Evolutionary conservation across 1,140 invertebrate species (phyloP), one percentile per base, ranked within the genome.

Genomic region (Eupristina koningsbergeri): DNA sequence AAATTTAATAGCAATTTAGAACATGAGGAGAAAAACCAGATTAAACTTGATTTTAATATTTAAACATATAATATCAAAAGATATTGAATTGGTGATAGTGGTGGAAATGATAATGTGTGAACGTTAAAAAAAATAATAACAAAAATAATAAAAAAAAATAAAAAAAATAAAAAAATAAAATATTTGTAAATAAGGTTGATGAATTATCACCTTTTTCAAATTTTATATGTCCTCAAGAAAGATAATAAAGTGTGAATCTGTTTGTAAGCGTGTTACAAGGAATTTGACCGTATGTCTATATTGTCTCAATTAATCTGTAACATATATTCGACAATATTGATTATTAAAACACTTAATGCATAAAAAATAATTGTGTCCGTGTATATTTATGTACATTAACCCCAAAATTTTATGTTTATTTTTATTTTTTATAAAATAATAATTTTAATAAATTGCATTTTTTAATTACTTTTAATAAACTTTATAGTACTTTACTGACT

Each of bases 301-400:
- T 80, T 91, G 89, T 91, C 89, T 91, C 90, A 91, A 92, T 90
- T 91, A 91, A 90, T 91, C 89, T 91, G 91, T 90, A 91, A 91
- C 90, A 91, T 92, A 91, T 92, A 92, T 90, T 87, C 88, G 90
- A 92, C 90, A 92, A 92, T 92, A 92, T 92, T 91, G 89, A 92
- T 92, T 91, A 92, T 91, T 92, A 92, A 92, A 91, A 90, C 90
- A 91, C 91, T 92, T 91, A 90, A 91, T 91, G 92, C 89, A 89
- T 88, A 85, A 84, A 81, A 47, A 34, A n/a, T n/a, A n/a, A n/a
- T n/a, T n/a, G 0, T 47, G 5, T 2, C n/a, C n/a, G 64, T 53
- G 29, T 45, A 36, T 29, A 0, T 41, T 50, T 69, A 9, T 39
- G 11, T 15, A 47, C 50, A 58, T 39, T 31, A 5, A 9, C 61